These are phyloP conservation scores for Malurus elegans DNA, from an alignment of 2,113 vertebrate species.

Conservation along the genomic window DNA sequence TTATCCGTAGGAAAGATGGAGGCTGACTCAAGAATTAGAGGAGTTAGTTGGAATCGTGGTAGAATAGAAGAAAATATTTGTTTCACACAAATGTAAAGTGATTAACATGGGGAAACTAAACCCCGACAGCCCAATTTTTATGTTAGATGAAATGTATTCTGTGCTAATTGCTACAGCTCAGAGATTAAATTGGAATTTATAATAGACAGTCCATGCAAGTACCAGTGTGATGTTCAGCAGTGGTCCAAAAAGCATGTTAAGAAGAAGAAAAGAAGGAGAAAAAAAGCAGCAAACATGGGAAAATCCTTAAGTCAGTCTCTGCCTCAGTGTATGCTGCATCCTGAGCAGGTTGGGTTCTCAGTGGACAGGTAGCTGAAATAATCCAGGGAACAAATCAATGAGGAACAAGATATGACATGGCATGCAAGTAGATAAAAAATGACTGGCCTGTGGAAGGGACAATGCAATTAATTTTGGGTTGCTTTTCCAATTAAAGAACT, in stretches of 20 bases:
- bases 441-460: rapidly evolving
- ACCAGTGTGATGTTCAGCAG: not conserved
- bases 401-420: not conserved
- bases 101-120: rapidly evolving
- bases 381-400: not conserved
- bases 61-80: not conserved
- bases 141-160: not conserved
- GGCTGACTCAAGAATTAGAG: not conserved
- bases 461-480: not conserved
- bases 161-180: not conserved
- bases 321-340: no score
- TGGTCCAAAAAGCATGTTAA: not conserved
- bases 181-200: not conserved
- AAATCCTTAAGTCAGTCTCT: not conserved
- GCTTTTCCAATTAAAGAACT: not conserved
- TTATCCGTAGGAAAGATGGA: not conserved
- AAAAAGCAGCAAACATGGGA: not conserved
- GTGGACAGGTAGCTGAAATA: not conserved
- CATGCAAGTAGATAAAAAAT: not conserved
- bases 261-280: not conserved
- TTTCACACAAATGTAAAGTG: not conserved
- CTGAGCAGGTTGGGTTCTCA: not conserved
- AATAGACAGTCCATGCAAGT: not conserved
- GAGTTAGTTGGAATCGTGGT: rapidly evolving
- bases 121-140: rapidly evolving